Conservation (phyloP, 2,113 vertebrate species). For the Calypte anna region DNA sequence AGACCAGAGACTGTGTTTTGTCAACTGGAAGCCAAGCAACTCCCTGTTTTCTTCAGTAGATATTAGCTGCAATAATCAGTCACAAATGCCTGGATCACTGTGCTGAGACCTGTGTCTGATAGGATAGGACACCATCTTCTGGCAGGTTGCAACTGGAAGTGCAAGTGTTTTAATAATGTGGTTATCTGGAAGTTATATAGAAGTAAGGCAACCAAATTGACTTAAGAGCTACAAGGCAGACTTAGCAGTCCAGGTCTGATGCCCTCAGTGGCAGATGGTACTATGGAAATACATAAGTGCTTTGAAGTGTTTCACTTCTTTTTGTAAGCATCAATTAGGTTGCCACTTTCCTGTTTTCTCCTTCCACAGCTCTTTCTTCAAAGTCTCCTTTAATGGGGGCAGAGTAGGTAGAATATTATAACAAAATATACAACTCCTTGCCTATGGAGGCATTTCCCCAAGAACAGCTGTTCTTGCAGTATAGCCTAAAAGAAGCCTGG, state of each 20-base stretch:
- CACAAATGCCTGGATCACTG: slow-evolving; percentile 29
- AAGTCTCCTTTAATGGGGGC: background rate
- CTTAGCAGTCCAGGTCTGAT: background rate
- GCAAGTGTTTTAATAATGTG: background rate
- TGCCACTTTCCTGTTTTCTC: background rate
- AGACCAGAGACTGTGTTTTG: slow-evolving; percentile 44
- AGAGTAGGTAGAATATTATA: background rate
- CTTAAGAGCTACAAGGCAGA: background rate
- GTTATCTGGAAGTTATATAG: background rate
- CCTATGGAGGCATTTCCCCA: background rate
- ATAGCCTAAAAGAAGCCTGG: background rate
- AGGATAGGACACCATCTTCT: slow-evolving; percentile 70
- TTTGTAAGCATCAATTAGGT: background rate
- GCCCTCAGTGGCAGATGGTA: background rate
- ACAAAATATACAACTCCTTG: background rate
- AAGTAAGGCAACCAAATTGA: background rate
- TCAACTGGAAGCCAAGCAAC: slow-evolving; percentile 40
- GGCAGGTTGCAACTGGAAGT: slow-evolving; percentile 27
- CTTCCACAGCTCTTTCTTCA: background rate
- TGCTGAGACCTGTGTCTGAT: slow-evolving; percentile 51
- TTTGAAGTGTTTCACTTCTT: background rate
- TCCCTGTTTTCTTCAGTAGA: slow-evolving; percentile 26
- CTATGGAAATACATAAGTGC: background rate
- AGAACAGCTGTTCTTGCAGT: background rate
- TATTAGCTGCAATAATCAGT: slow-evolving; percentile 63